phyloP scores from a whole-genome alignment of 2,113 vertebrate genomes.

The Candoia aspera region DNA sequence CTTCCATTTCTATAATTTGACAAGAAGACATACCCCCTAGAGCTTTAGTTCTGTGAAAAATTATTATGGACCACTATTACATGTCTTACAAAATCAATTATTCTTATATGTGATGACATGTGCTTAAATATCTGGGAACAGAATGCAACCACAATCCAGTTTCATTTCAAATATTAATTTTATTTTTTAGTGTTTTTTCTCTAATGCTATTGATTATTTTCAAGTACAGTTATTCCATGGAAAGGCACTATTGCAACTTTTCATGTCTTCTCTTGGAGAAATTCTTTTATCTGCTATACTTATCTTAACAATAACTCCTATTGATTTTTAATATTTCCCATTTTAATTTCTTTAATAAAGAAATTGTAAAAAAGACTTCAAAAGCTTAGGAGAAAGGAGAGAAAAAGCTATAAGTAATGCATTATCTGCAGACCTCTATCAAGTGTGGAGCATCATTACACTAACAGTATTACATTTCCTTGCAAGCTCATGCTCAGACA shows the following conservation, averaged over 20 bases:
- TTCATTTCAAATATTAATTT: background rate
- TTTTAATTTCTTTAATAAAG: constrained; percentile 26
- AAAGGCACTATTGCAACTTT: constrained; percentile 38
- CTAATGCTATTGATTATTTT: background rate
- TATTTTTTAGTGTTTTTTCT: background rate
- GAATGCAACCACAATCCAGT: background rate
- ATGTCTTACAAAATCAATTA: background rate
- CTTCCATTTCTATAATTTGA: accelerated
- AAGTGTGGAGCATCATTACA: constrained; percentile 52
- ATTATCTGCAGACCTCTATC: constrained; percentile 38
- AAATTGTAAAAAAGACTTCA: constrained; percentile 19
- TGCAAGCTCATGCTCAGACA: background rate
- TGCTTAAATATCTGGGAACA: accelerated
- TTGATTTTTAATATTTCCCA: background rate
- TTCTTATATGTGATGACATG: background rate
- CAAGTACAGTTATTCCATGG: background rate
- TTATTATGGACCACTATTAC: background rate
- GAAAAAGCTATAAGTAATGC: constrained; percentile 9
- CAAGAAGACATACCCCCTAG: background rate
- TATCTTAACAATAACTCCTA: constrained; percentile 44
- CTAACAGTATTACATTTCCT: constrained; percentile 29
- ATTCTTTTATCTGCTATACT: constrained; percentile 35
- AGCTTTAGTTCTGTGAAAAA: background rate
- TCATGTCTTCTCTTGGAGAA: constrained; percentile 16
- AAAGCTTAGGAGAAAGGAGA: constrained; percentile 6